Base-by-base conservation (phyloP, 2,797 vertebrate species). In the Brachyrhaphis roseni region DNA sequence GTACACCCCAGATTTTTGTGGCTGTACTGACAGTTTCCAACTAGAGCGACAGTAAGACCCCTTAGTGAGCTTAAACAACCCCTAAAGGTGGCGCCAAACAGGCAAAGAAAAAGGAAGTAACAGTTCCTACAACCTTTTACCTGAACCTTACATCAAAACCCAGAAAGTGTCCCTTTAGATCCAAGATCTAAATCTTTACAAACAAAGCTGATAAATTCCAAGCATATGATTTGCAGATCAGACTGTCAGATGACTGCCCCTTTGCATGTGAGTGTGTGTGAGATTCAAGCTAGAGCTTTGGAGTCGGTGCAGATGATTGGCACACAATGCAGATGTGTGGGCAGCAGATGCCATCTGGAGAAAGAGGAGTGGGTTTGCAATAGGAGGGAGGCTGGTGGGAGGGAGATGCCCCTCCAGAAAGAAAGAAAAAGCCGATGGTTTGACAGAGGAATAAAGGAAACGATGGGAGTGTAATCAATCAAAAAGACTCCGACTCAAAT, bases 241-340 rank as follows among this genome's bases (percentile, higher is more conserved):
- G 46, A 36, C 75, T 62, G 31, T 77, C 15, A 66, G 28, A 64
- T 34, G 45, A 8, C 34, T 41, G 43, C 28, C 73, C 7, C 47
- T 72, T 57, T 71, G 51, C 26, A 6, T 62, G 28, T 18, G 57
- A 34, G 20, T 81, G 72, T 79, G 75, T 59, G 73, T 36, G 55
- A 15, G 12, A 68, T 74, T 82, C 71, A n/a, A 79, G 82, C 49
- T 76, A 86, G 88, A 46, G 78, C 76, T 86, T 89, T 88, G 74
- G 85, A 91, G 71, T 90, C 72, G 73, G 88, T 89, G 87, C 82
- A 85, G 45, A 3, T 90, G 86, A 96, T 93, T 93, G 93, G 90
- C 94, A 92, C 92, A 98, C 96, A 98, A 98, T 97, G 95, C 95
- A 93, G 93, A 94, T 97, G 97, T 90, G 98, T 98, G 97, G 98